Evolutionary conservation across 2,113 vertebrate species (phyloP).

Genomic region (Malurus cyaneus): DNA sequence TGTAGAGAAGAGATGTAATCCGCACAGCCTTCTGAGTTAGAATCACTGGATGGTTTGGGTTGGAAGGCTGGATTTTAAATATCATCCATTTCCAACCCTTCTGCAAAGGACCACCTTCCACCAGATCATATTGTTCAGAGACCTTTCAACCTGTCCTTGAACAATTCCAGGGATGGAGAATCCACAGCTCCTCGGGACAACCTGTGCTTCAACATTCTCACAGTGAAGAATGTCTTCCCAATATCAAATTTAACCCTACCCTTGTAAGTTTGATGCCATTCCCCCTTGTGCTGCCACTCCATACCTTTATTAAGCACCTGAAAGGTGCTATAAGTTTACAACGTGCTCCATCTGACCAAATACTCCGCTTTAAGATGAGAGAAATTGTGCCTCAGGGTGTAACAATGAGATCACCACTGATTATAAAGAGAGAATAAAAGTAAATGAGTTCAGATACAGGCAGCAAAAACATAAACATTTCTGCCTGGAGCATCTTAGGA

Average conservation of each 20-base stretch:
- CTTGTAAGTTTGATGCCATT: background rate
- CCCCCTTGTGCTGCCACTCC: background rate
- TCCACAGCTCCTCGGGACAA: background rate
- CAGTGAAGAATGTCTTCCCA: background rate
- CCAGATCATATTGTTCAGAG: background rate
- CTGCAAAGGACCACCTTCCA: background rate
- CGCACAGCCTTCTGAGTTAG: background rate
- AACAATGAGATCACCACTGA: constrained; percentile 13
- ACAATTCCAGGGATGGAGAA: background rate
- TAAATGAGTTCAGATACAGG: background rate
- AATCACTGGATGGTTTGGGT: background rate
- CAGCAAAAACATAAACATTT: constrained; percentile 31
- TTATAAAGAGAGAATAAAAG: constrained; percentile 43
- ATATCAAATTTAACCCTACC: background rate
- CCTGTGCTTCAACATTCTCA: background rate
- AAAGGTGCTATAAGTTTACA: background rate
- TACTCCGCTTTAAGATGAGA: constrained; percentile 22
- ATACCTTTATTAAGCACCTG: background rate
- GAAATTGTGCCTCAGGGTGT: background rate
- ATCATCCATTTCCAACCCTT: background rate
- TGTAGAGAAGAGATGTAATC: background rate
- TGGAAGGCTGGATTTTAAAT: background rate
- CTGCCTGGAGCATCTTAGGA: constrained; percentile 16
- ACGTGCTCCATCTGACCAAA: background rate
- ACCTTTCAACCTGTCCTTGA: background rate